Conservation (phyloP, 2,797 vertebrate species). For the Chloroceryle inda region DNA sequence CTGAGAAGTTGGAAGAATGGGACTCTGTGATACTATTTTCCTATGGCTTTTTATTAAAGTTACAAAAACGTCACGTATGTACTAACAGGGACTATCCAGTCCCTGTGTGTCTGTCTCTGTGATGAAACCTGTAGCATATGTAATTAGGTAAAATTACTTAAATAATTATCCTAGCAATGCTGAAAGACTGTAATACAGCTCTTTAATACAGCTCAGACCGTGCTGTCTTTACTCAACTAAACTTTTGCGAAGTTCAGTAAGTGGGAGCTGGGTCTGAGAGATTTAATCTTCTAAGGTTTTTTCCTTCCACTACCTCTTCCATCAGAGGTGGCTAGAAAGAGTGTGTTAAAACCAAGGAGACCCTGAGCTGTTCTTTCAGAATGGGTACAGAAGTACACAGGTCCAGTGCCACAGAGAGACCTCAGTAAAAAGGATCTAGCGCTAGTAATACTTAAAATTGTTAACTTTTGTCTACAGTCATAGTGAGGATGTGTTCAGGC, state of each 20-base stretch:
- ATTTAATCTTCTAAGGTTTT: neutral
- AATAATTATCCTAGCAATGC: neutral
- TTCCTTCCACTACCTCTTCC: neutral
- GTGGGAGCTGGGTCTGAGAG: neutral
- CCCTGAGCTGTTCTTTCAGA: neutral
- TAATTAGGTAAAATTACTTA: constrained; percentile 10
- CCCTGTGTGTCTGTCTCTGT: neutral
- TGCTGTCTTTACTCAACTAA: neutral
- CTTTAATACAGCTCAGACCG: neutral
- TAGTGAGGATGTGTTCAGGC: neutral
- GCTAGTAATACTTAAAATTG: neutral
- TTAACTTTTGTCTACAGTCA: neutral
- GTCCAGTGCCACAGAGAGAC: neutral
- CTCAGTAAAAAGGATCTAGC: neutral
- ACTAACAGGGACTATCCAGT: neutral
- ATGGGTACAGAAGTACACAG: neutral
- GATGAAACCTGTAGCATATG: neutral
- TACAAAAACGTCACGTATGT: neutral
- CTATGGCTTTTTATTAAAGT: neutral
- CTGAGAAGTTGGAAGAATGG: neutral
- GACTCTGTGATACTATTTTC: neutral
- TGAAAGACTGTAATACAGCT: neutral
- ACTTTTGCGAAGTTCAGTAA: neutral
- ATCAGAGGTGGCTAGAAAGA: neutral
- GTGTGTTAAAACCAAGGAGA: neutral